phyloP scores from a whole-genome alignment of 2,113 vertebrate genomes.

The Micronycteris hirsuta region DNA sequence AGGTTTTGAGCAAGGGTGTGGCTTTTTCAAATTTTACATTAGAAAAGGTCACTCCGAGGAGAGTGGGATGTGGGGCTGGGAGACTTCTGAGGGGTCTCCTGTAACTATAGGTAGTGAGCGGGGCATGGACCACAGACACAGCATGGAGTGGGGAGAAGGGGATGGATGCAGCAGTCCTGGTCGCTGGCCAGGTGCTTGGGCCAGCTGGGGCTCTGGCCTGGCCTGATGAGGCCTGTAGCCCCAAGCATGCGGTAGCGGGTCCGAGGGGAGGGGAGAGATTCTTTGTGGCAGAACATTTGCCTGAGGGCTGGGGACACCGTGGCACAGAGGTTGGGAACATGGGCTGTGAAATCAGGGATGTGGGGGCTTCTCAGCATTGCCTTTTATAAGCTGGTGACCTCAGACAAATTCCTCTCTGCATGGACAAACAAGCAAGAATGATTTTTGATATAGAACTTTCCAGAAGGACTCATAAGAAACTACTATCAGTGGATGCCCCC shows the following conservation, averaged over 20 bases:
- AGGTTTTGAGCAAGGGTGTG: not conserved
- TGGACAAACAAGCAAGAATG: not conserved
- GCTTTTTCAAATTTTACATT: not conserved
- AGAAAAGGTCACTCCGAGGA: not conserved
- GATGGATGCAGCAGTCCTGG: not conserved
- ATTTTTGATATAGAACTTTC: not conserved
- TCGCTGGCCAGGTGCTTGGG: not conserved
- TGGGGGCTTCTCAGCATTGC: not conserved
- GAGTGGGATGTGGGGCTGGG: not conserved
- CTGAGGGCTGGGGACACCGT: not conserved
- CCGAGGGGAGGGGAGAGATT: fast-evolving
- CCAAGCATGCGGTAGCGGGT: not conserved
- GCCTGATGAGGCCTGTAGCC: not conserved
- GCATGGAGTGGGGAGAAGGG: not conserved
- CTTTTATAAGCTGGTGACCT: not conserved
- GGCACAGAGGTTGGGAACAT: not conserved
- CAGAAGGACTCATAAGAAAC: not conserved
- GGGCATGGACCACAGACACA: not conserved
- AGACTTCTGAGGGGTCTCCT: not conserved
- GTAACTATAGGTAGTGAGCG: not conserved
- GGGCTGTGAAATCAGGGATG: not conserved
- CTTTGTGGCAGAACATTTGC: not conserved
- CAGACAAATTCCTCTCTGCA: not conserved
- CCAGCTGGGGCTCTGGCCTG: not conserved
- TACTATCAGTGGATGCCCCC: not conserved